These are phyloP conservation scores for Agonopterix alstromeriana DNA, from an alignment of 2,888 invertebrate species.

Conservation along the genomic window DNA sequence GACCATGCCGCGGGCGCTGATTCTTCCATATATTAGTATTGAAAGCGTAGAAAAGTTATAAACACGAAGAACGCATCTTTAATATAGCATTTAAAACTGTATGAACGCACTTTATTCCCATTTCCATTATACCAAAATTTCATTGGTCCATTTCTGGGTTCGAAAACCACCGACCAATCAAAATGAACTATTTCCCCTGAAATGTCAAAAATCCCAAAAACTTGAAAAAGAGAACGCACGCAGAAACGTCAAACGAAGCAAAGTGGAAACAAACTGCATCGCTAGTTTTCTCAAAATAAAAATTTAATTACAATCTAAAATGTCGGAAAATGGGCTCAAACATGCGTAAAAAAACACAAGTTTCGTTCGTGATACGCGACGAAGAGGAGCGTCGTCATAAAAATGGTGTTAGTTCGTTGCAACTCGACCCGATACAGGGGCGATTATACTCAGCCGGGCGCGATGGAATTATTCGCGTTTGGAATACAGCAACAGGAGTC, in stretches of 20 bases:
- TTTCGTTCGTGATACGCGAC: conserved; percentile 98
- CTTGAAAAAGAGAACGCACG: not conserved
- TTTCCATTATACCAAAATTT: not conserved
- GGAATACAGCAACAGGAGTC: conserved; percentile 81
- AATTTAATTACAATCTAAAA: conserved; percentile 48
- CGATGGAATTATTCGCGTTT: conserved; percentile 97
- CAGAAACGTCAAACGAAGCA: conserved; percentile 4
- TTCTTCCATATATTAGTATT: no score
- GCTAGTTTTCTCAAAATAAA: conserved; percentile 21
- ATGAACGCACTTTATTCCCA: no score
- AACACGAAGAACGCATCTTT: no score
- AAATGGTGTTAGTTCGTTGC: conserved; percentile 97
- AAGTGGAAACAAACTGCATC: conserved; percentile 5
- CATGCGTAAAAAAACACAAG: conserved; percentile 82
- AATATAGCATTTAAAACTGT: no score
- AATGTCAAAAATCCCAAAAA: not conserved
- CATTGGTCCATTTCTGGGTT: not conserved
- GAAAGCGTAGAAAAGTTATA: no score
- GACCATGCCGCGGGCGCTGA: no score
- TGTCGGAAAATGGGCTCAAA: conserved; percentile 73
- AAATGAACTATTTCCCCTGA: not conserved
- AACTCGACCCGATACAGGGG: conserved; percentile 91
- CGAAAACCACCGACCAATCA: not conserved
- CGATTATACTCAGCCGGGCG: conserved; percentile 97
- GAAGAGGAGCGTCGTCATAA: conserved; percentile 95